Percentiles rank a stretch among this genome's conserved stretches.
Evolutionary conservation across 2,888 invertebrate genomes (phyloP).

Genomic region (Oeneis ivallda): DNA sequence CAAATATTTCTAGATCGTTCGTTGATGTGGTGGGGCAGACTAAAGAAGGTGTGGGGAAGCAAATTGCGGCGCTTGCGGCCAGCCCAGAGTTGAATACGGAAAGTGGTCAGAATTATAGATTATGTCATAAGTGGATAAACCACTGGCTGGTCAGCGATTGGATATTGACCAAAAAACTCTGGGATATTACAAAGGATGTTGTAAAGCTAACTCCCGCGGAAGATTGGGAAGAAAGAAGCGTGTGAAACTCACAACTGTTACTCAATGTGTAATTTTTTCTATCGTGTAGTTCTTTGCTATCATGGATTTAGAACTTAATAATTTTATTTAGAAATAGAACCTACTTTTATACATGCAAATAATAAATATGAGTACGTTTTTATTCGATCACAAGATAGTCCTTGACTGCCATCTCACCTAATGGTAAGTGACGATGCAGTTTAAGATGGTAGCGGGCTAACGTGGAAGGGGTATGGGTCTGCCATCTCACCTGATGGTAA

Average conservation of each 20-base stretch:
- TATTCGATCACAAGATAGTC: too few species aligned
- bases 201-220: constrained; percentile 58
- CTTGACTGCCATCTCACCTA: too few species aligned
- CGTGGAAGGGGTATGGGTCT: too few species aligned
- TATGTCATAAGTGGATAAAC: constrained; percentile 58
- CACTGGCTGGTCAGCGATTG: constrained; percentile 60
- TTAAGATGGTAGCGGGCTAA: too few species aligned
- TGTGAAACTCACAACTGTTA: neutral
- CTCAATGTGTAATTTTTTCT: neutral
- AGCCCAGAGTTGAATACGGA: constrained; percentile 52
- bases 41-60: constrained; percentile 62
- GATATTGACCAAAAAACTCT: constrained; percentile 53
- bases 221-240: constrained; percentile 54
- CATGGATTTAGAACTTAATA: too few species aligned
- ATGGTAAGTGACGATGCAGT: too few species aligned
- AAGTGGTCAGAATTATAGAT: constrained; percentile 64
- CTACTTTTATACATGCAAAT: too few species aligned
- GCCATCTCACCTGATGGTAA: too few species aligned
- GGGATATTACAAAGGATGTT: constrained; percentile 60
- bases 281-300: too few species aligned
- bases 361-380: too few species aligned
- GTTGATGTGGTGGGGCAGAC: constrained; percentile 58
- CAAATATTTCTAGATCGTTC: constrained; percentile 52
- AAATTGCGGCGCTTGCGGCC: constrained; percentile 61
- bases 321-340: too few species aligned